Base-by-base conservation (phyloP, 92 coral and sea anemone genomes). In the Paragorgia papillata region DNA sequence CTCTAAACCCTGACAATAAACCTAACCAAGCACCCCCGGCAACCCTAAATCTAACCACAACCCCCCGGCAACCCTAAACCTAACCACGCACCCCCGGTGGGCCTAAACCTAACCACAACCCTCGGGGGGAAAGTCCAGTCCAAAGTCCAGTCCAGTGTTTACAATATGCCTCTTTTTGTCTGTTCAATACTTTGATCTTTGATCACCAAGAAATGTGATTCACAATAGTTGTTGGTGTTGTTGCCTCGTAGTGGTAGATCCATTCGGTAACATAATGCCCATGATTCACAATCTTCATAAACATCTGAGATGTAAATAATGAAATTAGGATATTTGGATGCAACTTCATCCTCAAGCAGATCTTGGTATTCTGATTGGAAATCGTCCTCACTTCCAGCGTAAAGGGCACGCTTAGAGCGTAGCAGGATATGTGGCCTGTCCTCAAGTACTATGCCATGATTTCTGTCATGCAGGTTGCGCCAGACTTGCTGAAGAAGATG, bases 251-350 rank as follows among this genome's bases (percentile, higher is more conserved):
- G 4, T 0, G 66, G 68, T 5, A 80, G 35, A 22, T 67, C 31
- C 22, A 28, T 26, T 33, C 84, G 14, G 75, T 66, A 80, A 34
- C 84, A 66, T 28, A 80, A 50, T 46, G 84, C 78, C 74, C 74
- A 80, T 24, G 84, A 46, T 28, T 80, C 84, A 22, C 62, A 39
- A 6, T 80, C 69, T 1, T 66, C 68, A 41, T 29, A 43, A 31
- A 79, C 65, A 68, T 39, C 43, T 27, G 74, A 30, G 2, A 80
- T 29, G 49, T 57, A 80, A 10, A 30, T 60, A 1, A 66, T 0
- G 53, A 80, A 46, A 79, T 54, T 79, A 15, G 83, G 66, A 17
- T 65, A 66, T 17, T 79, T 29, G n/a, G n/a, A n/a, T n/a, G n/a
- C n/a, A n/a, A n/a, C n/a, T n/a, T n/a, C n/a, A n/a, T n/a, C n/a